These are phyloP conservation scores for Gambusia holbrooki DNA, from an alignment of 2,113 vertebrate species.

Conservation along the genomic window DNA sequence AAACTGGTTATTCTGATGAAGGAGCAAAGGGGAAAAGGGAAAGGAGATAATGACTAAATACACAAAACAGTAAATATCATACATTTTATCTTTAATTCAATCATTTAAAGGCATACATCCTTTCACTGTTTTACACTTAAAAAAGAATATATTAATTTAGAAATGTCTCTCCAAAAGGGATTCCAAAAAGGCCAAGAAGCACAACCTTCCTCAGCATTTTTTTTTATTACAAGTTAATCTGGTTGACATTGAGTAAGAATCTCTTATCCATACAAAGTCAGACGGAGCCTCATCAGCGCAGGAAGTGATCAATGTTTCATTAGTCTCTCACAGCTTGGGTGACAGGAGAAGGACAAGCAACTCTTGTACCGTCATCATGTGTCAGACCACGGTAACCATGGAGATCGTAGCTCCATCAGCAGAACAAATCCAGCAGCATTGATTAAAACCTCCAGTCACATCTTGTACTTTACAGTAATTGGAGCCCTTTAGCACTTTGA, in stretches of 20 bases:
- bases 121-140: too few species aligned
- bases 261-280: conserved; percentile 2
- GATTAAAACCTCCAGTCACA: conserved; percentile 61
- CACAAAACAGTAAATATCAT: too few species aligned
- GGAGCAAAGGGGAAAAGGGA: too few species aligned
- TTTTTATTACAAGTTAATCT: not conserved
- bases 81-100: too few species aligned
- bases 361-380: conserved; percentile 53
- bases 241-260: not conserved
- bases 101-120: too few species aligned
- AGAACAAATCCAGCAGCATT: conserved; percentile 46
- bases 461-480: conserved; percentile 42
- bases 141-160: too few species aligned
- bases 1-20: too few species aligned
- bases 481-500: conserved; percentile 40
- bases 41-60: too few species aligned
- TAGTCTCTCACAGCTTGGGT: conserved; percentile 68
- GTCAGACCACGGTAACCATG: conserved; percentile 68
- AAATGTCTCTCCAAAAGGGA: too few species aligned
- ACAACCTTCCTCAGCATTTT: not conserved
- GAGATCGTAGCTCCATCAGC: conserved; percentile 56
- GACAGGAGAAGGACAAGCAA: conserved; percentile 56
- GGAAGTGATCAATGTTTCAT: conserved; percentile 78
- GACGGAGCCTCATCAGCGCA: conserved; percentile 34
- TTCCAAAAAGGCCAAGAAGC: not conserved